A percentile compares a stretch with the other conserved stretches of the same genome.
These are phyloP conservation scores for Lemur catta DNA, from an alignment of 2,797 vertebrate genomes.

Conservation along the genomic window DNA sequence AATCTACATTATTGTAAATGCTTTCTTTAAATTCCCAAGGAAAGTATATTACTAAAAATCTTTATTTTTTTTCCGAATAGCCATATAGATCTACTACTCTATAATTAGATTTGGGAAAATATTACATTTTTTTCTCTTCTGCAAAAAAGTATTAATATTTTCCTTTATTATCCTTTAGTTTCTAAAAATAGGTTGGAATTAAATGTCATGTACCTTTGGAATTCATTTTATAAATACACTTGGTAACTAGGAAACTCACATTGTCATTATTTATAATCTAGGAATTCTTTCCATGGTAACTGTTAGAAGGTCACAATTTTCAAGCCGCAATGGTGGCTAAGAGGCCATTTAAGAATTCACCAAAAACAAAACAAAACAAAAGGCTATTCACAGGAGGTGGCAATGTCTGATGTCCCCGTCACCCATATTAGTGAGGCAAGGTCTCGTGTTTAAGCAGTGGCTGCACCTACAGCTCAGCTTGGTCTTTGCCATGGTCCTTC, in stretches of 20 bases:
- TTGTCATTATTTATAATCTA: conserved; percentile 86
- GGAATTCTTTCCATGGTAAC: conserved; percentile 86
- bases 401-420: not conserved
- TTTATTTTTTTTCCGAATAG: conserved; percentile 72
- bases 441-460: not conserved
- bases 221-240: conserved; percentile 82
- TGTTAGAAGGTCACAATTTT: conserved; percentile 80
- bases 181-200: conserved; percentile 84
- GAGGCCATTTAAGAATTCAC: conserved; percentile 75
- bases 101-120: conserved; percentile 74
- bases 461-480: not conserved
- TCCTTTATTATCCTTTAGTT: conserved; percentile 79
- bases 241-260: conserved; percentile 85
- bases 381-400: not conserved
- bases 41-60: conserved; percentile 50
- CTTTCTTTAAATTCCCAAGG: conserved; percentile 62
- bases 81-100: conserved; percentile 62
- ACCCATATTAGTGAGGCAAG: not conserved
- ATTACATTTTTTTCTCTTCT: conserved; percentile 59
- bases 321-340: conserved; percentile 72
- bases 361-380: not conserved
- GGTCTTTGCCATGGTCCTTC: not conserved
- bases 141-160: conserved; percentile 77
- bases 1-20: conserved; percentile 2
- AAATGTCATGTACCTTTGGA: conserved; percentile 87